Percentiles rank a stretch among this genome's conserved stretches.
phyloP scores from a whole-genome alignment of 1,140 invertebrate species.

The Pollicipes pollicipes region DNA sequence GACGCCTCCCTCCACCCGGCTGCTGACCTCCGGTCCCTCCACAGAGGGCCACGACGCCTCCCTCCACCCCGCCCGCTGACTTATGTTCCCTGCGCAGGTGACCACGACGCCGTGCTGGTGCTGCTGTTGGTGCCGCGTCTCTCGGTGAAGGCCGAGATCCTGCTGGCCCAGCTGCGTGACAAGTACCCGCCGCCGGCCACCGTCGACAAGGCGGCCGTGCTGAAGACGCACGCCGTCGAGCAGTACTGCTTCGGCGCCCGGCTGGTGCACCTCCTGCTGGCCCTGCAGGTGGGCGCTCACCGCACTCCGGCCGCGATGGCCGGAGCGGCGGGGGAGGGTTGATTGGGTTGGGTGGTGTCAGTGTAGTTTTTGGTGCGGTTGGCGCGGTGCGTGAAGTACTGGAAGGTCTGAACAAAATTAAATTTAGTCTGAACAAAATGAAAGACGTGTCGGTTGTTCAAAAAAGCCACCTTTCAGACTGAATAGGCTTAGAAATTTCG shows the following conservation, averaged over 20 bases:
- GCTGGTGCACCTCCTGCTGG: conserved; percentile 62
- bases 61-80: too few species aligned
- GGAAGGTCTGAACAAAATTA: too few species aligned
- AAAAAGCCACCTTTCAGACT: too few species aligned
- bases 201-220: conserved; percentile 48
- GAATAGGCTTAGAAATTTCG: too few species aligned
- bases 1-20: too few species aligned
- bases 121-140: conserved; percentile 74
- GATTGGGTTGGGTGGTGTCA: too few species aligned
- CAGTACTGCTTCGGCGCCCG: conserved; percentile 76
- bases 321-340: too few species aligned
- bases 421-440: too few species aligned
- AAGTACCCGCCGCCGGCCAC: conserved; percentile 45
- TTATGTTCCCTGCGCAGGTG: conserved; percentile 38
- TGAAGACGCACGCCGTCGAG: conserved; percentile 70
- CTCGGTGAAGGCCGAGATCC: conserved; percentile 76
- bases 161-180: conserved; percentile 75
- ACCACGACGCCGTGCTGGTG: conserved; percentile 83
- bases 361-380: too few species aligned
- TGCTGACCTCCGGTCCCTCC: conserved; percentile 11
- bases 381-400: too few species aligned
- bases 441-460: too few species aligned
- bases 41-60: conserved; percentile 84
- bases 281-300: conserved; percentile 47
- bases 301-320: too few species aligned